phyloP scores from a whole-genome alignment of 1,140 invertebrate species.

The Heterodera carotae region DNA sequence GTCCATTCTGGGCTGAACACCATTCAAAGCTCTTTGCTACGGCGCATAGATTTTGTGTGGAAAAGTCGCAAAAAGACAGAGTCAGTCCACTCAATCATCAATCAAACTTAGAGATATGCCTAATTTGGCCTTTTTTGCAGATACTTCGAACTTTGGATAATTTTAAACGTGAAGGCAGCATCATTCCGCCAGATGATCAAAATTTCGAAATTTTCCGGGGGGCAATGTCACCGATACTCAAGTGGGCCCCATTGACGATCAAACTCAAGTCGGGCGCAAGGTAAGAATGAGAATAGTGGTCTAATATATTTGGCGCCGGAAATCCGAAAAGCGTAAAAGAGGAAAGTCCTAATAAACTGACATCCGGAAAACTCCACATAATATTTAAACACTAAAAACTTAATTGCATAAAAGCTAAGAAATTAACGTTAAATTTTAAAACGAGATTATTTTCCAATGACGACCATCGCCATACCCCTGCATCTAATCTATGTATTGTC shows the following conservation, averaged over 20 bases:
- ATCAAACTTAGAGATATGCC: no score
- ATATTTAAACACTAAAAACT: no score
- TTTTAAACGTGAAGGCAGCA: neutral
- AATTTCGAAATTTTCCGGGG: neutral
- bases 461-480: no score
- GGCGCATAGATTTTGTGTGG: neutral
- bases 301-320: neutral
- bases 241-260: constrained; percentile 21
- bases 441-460: no score
- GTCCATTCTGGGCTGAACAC: constrained; percentile 35
- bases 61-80: neutral
- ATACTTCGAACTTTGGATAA: neutral
- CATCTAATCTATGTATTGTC: no score
- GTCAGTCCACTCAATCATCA: neutral
- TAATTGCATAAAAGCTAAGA: no score
- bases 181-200: constrained; percentile 5
- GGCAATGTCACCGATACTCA: neutral
- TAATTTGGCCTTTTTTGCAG: no score
- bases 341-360: no score
- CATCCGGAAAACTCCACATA: no score
- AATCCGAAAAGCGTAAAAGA: no score
- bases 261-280: constrained; percentile 18
- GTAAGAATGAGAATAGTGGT: no score
- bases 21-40: neutral
- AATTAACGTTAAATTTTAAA: no score